A percentile compares a stretch with the other conserved stretches of the same genome.
phyloP scores from a whole-genome alignment of 2,797 vertebrate species.

The Poecilia picta region DNA sequence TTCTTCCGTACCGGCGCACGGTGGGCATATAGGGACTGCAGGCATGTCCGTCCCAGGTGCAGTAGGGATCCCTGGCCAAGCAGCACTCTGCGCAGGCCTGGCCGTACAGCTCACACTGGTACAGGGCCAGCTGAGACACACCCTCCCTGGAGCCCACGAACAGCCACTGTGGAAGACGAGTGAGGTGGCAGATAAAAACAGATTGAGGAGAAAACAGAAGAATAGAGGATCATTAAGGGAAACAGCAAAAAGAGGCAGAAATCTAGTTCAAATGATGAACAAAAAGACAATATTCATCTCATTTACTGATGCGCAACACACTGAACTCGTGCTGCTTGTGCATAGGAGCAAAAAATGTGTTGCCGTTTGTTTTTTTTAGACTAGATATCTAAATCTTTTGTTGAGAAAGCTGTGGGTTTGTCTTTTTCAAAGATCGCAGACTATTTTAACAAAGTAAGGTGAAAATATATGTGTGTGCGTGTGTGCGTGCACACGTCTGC shows the following conservation, averaged over 20 bases:
- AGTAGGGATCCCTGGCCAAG: slow-evolving; percentile 89
- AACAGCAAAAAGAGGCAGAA: slow-evolving; percentile 11
- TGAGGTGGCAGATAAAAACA: slow-evolving; percentile 9
- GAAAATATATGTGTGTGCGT: slow-evolving; percentile 26
- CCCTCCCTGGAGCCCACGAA: slow-evolving; percentile 84
- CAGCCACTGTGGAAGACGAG: slow-evolving; percentile 72
- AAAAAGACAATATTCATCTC: slow-evolving; percentile 31
- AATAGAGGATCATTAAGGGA: background rate
- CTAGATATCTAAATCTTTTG: slow-evolving; percentile 14
- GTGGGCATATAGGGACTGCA: slow-evolving; percentile 84
- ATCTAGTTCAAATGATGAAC: slow-evolving; percentile 32
- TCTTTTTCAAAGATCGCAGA: slow-evolving; percentile 35
- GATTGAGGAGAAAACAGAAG: background rate
- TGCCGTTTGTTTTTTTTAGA: slow-evolving; percentile 15
- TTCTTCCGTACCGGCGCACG: slow-evolving; percentile 60
- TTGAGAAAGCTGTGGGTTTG: slow-evolving; percentile 16
- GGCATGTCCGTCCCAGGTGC: slow-evolving; percentile 88
- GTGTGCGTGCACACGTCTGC: slow-evolving; percentile 5
- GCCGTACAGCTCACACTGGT: slow-evolving; percentile 89
- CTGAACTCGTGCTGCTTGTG: slow-evolving; percentile 21
- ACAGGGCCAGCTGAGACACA: slow-evolving; percentile 85
- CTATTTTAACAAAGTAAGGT: slow-evolving; percentile 58
- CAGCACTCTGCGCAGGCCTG: slow-evolving; percentile 89
- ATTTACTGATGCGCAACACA: slow-evolving; percentile 29
- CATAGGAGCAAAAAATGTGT: slow-evolving; percentile 6